phyloP scores from a whole-genome alignment of 2,888 invertebrate species.

The Papilio elwesi region DNA sequence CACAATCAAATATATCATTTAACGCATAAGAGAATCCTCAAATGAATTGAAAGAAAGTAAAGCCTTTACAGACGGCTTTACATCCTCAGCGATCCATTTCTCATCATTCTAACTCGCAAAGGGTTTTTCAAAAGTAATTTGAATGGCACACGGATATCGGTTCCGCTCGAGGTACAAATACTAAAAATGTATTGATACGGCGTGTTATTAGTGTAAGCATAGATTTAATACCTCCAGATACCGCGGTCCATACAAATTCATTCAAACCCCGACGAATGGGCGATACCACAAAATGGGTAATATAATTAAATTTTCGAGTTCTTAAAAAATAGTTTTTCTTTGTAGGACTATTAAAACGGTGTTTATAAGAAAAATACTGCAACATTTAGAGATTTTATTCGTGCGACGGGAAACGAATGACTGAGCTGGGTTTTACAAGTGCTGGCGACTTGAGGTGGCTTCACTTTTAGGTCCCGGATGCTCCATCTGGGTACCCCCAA shows the following conservation, averaged over 20 bases:
- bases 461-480: background rate
- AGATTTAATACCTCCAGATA: too few species aligned
- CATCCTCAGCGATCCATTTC: conserved; percentile 6
- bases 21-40: background rate
- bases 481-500: too few species aligned
- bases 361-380: too few species aligned
- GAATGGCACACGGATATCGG: conserved; percentile 1
- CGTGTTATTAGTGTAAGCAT: background rate
- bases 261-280: too few species aligned
- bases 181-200: background rate
- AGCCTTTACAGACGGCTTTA: background rate
- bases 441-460: background rate
- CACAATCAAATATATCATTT: background rate
- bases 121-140: conserved; percentile 17
- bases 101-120: conserved; percentile 24
- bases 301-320: too few species aligned
- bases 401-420: too few species aligned
- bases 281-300: too few species aligned
- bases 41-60: conserved; percentile 16
- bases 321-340: too few species aligned
- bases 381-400: too few species aligned
- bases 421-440: too few species aligned
- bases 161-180: background rate
- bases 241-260: too few species aligned
- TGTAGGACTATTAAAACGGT: too few species aligned